Conservation (phyloP, 2,113 vertebrate genomes). For the Athene cunicularia region DNA sequence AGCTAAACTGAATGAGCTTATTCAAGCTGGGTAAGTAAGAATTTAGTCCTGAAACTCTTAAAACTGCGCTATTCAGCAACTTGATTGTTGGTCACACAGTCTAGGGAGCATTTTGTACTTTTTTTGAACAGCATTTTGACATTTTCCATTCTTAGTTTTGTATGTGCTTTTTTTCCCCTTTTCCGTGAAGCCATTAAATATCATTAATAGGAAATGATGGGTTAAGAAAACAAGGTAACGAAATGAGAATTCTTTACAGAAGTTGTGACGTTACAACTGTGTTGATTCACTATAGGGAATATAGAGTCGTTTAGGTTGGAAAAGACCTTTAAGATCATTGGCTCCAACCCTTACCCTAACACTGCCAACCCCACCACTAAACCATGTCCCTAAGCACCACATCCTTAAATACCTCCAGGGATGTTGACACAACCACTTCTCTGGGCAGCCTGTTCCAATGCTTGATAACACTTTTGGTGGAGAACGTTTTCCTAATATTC, state of each 20-base stretch:
- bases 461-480: neutral
- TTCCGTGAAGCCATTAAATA: neutral
- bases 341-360: neutral
- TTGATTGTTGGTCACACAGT: neutral
- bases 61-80: neutral
- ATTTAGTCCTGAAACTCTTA: neutral
- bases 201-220: neutral
- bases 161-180: neutral
- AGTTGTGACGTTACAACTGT: neutral
- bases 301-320: neutral
- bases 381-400: neutral
- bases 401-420: neutral
- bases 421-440: neutral
- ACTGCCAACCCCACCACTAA: neutral
- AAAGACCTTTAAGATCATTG: neutral
- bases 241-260: neutral
- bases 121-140: neutral
- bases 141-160: neutral
- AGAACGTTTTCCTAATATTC: neutral
- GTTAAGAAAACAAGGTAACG: neutral
- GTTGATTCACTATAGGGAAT: neutral
- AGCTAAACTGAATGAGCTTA: constrained; percentile 95
- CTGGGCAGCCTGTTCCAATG: neutral
- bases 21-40: constrained; percentile 91
- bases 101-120: neutral